Evolutionary conservation across 2,113 vertebrate genomes (phyloP).

Genomic region (Burhinus bistriatus): DNA sequence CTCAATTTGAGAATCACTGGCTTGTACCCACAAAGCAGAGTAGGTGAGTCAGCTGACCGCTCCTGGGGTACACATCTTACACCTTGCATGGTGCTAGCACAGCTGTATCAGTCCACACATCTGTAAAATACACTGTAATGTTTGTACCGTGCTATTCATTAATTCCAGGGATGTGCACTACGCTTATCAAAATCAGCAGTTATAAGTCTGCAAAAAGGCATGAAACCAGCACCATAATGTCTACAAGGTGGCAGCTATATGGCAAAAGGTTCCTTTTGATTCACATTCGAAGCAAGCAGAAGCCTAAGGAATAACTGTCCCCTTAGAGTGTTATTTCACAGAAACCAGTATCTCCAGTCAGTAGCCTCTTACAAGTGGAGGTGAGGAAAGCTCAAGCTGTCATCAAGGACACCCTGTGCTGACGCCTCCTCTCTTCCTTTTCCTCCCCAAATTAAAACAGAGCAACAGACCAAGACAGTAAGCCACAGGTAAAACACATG

Average conservation of each 20-base stretch:
- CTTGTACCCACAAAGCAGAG: background rate
- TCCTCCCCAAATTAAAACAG: background rate
- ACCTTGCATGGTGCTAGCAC: rapidly evolving
- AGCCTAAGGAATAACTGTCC: too few relatives aligned
- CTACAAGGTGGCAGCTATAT: background rate
- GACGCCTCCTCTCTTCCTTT: background rate
- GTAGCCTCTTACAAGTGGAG: background rate
- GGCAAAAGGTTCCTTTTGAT: background rate
- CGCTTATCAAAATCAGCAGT: background rate
- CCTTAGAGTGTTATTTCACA: background rate
- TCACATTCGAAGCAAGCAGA: background rate
- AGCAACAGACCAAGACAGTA: background rate
- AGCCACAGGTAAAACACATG: background rate
- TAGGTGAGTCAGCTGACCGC: rapidly evolving
- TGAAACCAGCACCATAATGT: background rate
- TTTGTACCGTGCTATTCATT: rapidly evolving
- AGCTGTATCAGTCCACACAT: background rate
- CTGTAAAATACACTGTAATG: rapidly evolving
- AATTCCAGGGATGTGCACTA: background rate
- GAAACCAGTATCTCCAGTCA: background rate
- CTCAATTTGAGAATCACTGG: background rate
- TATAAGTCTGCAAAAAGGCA: background rate
- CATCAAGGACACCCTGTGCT: background rate
- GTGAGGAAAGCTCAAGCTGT: background rate
- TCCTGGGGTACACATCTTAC: background rate